phyloP scores from a whole-genome alignment of 2,113 vertebrate genomes.

The Phalacrocorax pelagicus region DNA sequence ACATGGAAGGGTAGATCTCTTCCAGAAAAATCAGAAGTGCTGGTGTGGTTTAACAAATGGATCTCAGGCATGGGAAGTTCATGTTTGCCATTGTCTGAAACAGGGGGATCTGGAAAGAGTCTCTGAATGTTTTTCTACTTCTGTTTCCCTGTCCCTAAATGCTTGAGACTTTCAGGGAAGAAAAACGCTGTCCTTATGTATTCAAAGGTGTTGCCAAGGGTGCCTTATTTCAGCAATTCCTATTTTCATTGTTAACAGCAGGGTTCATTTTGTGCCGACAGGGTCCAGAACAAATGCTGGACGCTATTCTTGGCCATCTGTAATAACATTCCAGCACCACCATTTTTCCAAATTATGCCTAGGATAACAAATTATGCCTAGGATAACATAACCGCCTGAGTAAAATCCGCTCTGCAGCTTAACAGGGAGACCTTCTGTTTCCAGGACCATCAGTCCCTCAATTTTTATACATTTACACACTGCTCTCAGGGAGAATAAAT shows the following conservation, averaged over 20 bases:
- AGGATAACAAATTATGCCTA: not conserved
- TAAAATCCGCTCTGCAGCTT: not conserved
- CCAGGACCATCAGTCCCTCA: conserved; percentile 36
- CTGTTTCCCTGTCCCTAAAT: not conserved
- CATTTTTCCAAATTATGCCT: not conserved
- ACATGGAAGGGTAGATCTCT: not conserved
- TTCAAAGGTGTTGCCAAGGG: not conserved
- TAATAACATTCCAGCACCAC: not conserved
- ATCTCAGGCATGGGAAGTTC: not conserved
- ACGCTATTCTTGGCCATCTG: conserved; percentile 11
- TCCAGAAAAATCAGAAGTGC: not conserved
- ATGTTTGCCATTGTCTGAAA: not conserved
- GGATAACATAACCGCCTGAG: not conserved
- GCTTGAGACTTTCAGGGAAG: not conserved
- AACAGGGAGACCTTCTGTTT: conserved; percentile 41
- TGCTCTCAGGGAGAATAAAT: conserved; percentile 43
- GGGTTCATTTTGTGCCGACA: not conserved
- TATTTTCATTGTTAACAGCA: not conserved
- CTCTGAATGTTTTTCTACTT: not conserved
- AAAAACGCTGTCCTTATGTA: accelerated
- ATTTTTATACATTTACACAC: conserved; percentile 27
- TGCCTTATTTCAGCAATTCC: not conserved
- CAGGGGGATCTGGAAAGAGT: not conserved
- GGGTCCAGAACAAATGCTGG: not conserved
- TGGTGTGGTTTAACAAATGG: not conserved